Evolutionary conservation across 2,888 invertebrate genomes (phyloP).

Genomic region (Scotopteryx bipunctaria): DNA sequence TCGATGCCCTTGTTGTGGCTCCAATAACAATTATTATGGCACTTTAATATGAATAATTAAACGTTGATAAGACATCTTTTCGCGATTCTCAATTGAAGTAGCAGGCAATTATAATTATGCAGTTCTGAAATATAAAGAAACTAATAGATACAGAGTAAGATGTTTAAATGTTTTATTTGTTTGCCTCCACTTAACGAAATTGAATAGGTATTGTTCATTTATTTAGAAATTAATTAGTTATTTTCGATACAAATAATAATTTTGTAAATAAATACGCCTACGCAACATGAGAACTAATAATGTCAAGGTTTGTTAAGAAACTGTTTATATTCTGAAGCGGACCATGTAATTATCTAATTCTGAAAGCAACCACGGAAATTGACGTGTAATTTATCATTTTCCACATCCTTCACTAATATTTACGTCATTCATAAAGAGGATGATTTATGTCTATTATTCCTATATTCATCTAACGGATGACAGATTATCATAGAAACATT

Average conservation of each 20-base stretch:
- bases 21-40: constrained; percentile 20
- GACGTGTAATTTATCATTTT: constrained; percentile 42
- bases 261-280: constrained; percentile 60
- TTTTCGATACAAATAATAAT: constrained; percentile 32
- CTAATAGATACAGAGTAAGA: not conserved
- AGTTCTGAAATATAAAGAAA: no score
- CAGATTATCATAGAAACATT: no score
- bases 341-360: constrained; percentile 58
- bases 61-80: constrained; percentile 13
- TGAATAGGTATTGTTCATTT: no score
- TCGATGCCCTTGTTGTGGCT: constrained; percentile 29
- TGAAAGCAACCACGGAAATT: constrained; percentile 47
- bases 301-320: constrained; percentile 70
- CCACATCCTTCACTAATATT: constrained; percentile 25
- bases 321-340: constrained; percentile 55
- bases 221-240: constrained; percentile 36
- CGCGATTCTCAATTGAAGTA: not conserved
- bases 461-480: no score
- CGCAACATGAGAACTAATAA: constrained; percentile 61
- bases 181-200: not conserved
- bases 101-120: no score
- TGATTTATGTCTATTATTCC: constrained; percentile 16
- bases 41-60: constrained; percentile 7
- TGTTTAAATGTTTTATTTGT: not conserved
- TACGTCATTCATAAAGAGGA: constrained; percentile 12